Evolutionary conservation across 2,113 vertebrate genomes (phyloP).

Genomic region (Tyto alba): DNA sequence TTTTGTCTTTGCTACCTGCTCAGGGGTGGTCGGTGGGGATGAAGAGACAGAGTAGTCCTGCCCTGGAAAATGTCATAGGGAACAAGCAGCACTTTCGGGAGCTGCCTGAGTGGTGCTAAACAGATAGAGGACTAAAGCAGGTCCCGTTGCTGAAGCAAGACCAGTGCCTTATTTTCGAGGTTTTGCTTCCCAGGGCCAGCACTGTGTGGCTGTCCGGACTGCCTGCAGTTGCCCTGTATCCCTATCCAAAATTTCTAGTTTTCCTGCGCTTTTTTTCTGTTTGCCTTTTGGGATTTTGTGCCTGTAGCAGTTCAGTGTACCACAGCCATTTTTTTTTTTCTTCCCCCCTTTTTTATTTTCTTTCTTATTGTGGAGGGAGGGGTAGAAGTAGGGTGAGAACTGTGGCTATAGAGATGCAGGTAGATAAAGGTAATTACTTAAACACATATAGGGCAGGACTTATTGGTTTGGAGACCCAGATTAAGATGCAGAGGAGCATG

Average conservation of each 20-base stretch:
- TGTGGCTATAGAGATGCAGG: constrained; percentile 51
- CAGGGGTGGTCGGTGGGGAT: accelerated
- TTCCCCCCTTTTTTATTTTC: accelerated
- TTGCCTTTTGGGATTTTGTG: constrained; percentile 28
- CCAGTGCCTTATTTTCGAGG: not conserved
- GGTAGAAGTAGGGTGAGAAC: not conserved
- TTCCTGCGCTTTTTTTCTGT: not conserved
- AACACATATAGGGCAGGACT: constrained; percentile 71
- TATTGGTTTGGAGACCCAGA: constrained; percentile 72
- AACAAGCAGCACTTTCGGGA: not conserved
- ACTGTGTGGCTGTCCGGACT: not conserved
- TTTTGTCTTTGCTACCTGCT: not conserved
- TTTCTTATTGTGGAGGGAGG: not conserved
- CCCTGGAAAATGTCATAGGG: not conserved
- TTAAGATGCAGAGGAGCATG: constrained; percentile 85
- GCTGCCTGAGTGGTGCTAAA: not conserved
- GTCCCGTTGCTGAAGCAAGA: not conserved
- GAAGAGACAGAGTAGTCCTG: not conserved
- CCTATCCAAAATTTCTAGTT: not conserved
- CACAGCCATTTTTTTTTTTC: not conserved
- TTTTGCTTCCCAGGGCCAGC: not conserved
- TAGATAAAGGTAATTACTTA: constrained; percentile 73
- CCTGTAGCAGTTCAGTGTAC: constrained; percentile 9
- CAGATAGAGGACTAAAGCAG: not conserved
- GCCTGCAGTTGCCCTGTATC: not conserved